Base-by-base conservation (phyloP, 2,888 invertebrate species). In the Drosophila nr. perissopoda region DNA sequence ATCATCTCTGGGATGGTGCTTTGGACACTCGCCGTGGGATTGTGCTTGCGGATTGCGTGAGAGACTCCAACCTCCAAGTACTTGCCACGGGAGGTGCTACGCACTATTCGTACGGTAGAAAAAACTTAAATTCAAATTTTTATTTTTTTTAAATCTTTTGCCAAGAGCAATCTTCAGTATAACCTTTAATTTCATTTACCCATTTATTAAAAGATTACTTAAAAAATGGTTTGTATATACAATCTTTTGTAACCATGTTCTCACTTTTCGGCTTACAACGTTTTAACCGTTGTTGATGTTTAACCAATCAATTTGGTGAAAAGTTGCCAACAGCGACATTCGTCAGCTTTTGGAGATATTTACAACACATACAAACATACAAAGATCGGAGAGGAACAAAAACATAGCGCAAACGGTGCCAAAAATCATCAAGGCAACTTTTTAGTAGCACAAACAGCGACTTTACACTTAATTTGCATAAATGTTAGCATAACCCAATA, bases 221-320 rank as follows among this genome's bases (percentile, higher is more conserved):
- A 10, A 11, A 21, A 25, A 42, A 52, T 27, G 13, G 6, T 21
- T 57, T 29, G 2, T 11, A 36, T 4, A 2, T 27, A n/a, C n/a
- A 21, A 31, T 51, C 40, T 29, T 16, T 36, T 57, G 51, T 34
- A 7, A 53, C 10, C 38, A n/a, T 16, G n/a, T 38, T 34, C 18
- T 54, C 21, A 48, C 21, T 54, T 70, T 34, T 70, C 64, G 65
- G 80, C 71, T 76, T 67, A 70, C 66, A 70, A 80, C 66, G 52
- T 66, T 63, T 67, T 80, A 80, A 75, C 76, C 80, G 81, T 71
- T 80, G 51, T 25, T 31, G 31, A 27, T 34, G 36, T 52, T 71
- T 29, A 51, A 11, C 80, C 63, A 66, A 80, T 75, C 80, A 76
- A 25, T 38, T 69, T 51, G 62, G 76, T 72, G 76, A 81, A 82